These are phyloP conservation scores for Herpailurus yagouaroundi DNA, from an alignment of 2,113 vertebrate species.

Conservation along the genomic window DNA sequence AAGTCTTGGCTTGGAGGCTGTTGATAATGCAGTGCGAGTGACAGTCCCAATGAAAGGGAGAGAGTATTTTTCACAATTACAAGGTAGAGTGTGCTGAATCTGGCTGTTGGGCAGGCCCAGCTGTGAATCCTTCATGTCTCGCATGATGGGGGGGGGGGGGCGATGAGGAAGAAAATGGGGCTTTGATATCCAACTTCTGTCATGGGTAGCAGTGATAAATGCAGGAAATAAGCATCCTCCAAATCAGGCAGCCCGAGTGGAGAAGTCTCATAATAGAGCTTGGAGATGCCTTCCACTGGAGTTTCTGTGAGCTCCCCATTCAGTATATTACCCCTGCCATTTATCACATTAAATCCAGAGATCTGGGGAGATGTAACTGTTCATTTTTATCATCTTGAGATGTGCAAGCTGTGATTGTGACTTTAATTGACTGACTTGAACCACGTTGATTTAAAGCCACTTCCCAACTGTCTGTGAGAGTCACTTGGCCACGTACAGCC, in stretches of 20 bases:
- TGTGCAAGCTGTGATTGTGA: not conserved
- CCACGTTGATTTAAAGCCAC: constrained; percentile 26
- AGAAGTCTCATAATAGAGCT: not conserved
- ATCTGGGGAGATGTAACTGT: not conserved
- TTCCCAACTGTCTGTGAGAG: not conserved
- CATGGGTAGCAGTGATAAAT: constrained; percentile 55
- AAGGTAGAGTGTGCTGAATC: not conserved
- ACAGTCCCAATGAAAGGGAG: not conserved
- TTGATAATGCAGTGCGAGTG: not conserved
- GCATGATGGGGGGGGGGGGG: constrained; percentile 8
- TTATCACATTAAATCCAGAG: not conserved
- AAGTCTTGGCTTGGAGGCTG: constrained; percentile 36
- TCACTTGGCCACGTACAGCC: not conserved
- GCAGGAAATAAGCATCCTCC: constrained; percentile 27
- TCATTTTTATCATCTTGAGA: constrained; percentile 45
- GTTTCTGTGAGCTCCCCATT: not conserved
- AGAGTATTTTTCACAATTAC: constrained; percentile 54
- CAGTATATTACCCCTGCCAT: not conserved
- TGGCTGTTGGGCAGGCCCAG: constrained; percentile 21
- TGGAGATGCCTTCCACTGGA: not conserved
- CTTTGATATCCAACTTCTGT: constrained; percentile 34
- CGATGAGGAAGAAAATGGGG: constrained; percentile 44
- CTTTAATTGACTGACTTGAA: constrained; percentile 47
- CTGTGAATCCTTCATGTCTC: constrained; percentile 55
- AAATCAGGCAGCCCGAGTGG: not conserved